Evolutionary conservation across 2,888 invertebrate genomes (phyloP).

Genomic region (Rhingia campestris): DNA sequence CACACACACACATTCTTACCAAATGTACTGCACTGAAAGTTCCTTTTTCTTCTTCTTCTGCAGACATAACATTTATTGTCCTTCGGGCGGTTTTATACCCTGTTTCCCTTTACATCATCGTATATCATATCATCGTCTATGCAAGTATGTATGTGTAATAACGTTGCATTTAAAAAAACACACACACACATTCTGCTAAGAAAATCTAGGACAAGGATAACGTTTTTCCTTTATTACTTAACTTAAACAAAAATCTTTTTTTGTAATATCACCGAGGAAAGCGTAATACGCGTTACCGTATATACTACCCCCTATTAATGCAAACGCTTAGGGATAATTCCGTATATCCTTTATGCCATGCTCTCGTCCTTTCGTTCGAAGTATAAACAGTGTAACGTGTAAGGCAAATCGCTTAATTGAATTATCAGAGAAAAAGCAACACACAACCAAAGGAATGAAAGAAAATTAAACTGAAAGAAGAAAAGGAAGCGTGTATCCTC

Average conservation of each 20-base stretch:
- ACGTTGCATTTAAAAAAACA: slow-evolving; percentile 53
- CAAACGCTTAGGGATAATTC: slow-evolving; percentile 44
- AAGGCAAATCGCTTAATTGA: slow-evolving; percentile 62
- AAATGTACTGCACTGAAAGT: slow-evolving; percentile 11
- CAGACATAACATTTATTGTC: slow-evolving; percentile 55
- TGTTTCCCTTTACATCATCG: slow-evolving; percentile 24
- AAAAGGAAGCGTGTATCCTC: slow-evolving; percentile 22
- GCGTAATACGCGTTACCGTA: slow-evolving; percentile 18
- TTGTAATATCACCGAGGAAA: slow-evolving; percentile 8
- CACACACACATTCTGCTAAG: slow-evolving; percentile 30
- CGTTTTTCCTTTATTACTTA: slow-evolving; percentile 49
- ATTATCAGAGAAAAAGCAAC: slow-evolving; percentile 41
- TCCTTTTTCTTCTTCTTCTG: slow-evolving; percentile 25
- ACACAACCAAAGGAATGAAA: neutral
- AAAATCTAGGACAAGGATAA: slow-evolving; percentile 68
- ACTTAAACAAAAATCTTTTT: slow-evolving; percentile 44
- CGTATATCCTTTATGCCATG: neutral
- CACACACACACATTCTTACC: neutral
- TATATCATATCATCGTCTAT: neutral
- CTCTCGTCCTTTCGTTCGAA: slow-evolving; percentile 1
- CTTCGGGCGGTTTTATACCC: slow-evolving; percentile 43
- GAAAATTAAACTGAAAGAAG: neutral
- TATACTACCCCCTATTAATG: slow-evolving; percentile 37
- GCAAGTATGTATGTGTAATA: neutral
- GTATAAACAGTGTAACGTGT: slow-evolving; percentile 20